phyloP scores from a whole-genome alignment of 2,113 vertebrate species.

The Cavia aperea region DNA sequence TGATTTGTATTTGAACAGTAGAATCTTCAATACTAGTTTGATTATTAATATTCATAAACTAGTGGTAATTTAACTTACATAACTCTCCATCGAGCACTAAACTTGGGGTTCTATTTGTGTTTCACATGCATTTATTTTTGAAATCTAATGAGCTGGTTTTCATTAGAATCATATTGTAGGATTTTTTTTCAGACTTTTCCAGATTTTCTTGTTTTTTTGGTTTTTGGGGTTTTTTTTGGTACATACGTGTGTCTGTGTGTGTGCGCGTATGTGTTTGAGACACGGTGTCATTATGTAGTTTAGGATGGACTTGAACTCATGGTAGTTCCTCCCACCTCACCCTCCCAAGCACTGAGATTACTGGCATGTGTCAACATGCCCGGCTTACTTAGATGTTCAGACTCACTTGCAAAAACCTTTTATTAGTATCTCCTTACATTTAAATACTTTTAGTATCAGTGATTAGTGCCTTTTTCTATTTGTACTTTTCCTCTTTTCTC shows the following conservation, averaged over 20 bases:
- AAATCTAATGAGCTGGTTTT: background rate
- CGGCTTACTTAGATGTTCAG: conserved; percentile 17
- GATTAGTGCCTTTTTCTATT: background rate
- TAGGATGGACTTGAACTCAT: no score
- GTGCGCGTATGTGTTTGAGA: no score
- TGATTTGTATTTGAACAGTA: background rate
- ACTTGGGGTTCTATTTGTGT: background rate
- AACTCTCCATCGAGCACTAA: background rate
- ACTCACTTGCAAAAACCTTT: background rate
- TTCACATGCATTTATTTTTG: background rate
- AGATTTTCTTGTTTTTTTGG: no score
- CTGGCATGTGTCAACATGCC: no score
- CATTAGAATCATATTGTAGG: background rate
- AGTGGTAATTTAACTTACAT: background rate
- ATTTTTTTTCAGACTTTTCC: background rate
- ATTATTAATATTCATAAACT: conserved; percentile 1
- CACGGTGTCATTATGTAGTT: no score
- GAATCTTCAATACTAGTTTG: background rate
- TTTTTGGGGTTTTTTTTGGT: no score
- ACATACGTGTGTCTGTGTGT: no score
- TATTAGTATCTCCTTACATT: background rate
- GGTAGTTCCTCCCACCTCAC: no score
- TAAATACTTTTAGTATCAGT: background rate
- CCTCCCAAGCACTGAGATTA: no score
- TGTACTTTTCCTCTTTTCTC: background rate